Percentiles rank a stretch among this genome's conserved stretches.
Conservation (phyloP, 2,113 vertebrate genomes). For the Zeus faber region DNA sequence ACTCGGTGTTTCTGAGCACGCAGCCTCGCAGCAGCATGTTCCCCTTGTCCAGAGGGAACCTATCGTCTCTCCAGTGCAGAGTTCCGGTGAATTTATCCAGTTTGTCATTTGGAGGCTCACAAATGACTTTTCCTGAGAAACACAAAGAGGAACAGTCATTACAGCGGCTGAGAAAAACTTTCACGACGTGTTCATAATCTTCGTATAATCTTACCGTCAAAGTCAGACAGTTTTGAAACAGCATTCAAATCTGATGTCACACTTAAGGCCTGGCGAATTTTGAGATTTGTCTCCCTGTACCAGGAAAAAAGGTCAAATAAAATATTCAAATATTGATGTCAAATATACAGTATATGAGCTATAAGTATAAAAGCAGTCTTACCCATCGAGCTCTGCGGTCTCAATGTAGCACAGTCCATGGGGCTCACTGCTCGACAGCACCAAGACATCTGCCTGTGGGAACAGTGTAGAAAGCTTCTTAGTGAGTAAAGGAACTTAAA, state of each 20-base stretch:
- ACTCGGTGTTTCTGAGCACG: constrained; percentile 90
- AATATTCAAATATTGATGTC: no score
- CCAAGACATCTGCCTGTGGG: constrained; percentile 88
- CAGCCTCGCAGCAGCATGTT: constrained; percentile 91
- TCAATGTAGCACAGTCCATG: constrained; percentile 89
- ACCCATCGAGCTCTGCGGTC: constrained; percentile 95
- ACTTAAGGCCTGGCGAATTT: constrained; percentile 89
- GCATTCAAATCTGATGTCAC: constrained; percentile 82
- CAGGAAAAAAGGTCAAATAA: no score
- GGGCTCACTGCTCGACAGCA: constrained; percentile 94
- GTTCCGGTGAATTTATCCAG: constrained; percentile 88
- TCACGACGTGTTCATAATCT: no score
- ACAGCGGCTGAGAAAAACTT: no score
- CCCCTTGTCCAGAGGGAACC: constrained; percentile 85
- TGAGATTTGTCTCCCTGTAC: constrained; percentile 98
- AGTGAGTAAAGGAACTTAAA: no score
- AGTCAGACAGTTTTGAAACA: constrained; percentile 86
- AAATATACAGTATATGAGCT: no score
- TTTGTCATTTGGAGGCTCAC: constrained; percentile 91
- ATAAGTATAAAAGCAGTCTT: no score
- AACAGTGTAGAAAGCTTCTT: constrained; percentile 21
- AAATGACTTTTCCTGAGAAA: constrained; percentile 84
- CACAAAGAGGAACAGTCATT: background rate
- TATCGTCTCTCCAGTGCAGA: constrained; percentile 75
- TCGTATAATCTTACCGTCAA: constrained; percentile 76